phyloP scores from a whole-genome alignment of 2,113 vertebrate species.

The Upupa epops region DNA sequence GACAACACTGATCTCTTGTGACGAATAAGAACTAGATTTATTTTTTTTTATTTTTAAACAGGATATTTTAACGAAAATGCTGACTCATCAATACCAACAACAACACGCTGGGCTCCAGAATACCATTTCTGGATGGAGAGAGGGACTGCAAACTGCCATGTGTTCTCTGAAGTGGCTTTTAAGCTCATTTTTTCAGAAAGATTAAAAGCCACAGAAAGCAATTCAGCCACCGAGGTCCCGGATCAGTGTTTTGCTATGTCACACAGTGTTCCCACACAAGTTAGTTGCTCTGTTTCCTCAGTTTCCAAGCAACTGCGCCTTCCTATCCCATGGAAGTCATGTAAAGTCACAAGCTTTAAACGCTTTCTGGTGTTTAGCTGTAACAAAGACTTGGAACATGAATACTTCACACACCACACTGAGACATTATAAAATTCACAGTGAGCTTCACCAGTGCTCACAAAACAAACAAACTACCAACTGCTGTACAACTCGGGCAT shows the following conservation, averaged over 20 bases:
- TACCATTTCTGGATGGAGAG: not conserved
- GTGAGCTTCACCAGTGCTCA: not conserved
- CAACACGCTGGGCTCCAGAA: not conserved
- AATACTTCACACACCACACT: not conserved
- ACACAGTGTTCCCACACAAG: not conserved
- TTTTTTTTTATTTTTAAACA: not conserved
- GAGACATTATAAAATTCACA: not conserved
- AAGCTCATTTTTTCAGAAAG: not conserved
- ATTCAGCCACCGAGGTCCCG: not conserved
- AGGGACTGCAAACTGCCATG: not conserved
- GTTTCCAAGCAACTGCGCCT: not conserved
- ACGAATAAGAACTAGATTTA: not conserved
- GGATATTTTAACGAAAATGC: not conserved
- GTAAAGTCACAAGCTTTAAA: not conserved
- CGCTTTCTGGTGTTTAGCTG: not conserved
- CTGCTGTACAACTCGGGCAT: not conserved
- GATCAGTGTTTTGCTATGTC: not conserved
- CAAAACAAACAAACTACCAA: not conserved
- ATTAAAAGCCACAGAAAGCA: not conserved
- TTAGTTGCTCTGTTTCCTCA: not conserved
- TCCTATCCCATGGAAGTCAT: not conserved
- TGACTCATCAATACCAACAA: not conserved
- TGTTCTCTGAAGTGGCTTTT: not conserved
- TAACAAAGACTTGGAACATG: not conserved
- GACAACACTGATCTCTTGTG: not conserved